These are phyloP conservation scores for Cyprinella venusta DNA, from an alignment of 2,797 vertebrate genomes.

Conservation along the genomic window DNA sequence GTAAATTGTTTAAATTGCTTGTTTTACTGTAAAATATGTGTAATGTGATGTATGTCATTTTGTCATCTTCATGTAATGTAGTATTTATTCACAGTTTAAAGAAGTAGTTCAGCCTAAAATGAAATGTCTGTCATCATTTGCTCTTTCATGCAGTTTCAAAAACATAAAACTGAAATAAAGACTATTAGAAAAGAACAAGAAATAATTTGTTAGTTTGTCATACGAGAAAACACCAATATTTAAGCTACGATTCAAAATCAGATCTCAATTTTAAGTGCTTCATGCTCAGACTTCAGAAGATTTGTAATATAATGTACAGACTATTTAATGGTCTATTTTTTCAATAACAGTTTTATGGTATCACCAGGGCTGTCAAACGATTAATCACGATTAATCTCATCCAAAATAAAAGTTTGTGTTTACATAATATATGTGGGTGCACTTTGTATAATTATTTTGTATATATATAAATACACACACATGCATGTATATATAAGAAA, in stretches of 20 bases:
- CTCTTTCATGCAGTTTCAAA: background rate
- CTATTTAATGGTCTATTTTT: background rate
- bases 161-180: too few species aligned
- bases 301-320: background rate
- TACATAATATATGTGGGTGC: too few species aligned
- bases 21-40: slow-evolving; percentile 8
- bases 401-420: too few species aligned
- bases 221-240: background rate
- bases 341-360: background rate
- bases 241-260: background rate
- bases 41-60: background rate
- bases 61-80: slow-evolving; percentile 2
- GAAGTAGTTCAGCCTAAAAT: background rate
- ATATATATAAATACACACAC: too few species aligned
- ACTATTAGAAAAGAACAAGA: too few species aligned
- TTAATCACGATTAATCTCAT: too few species aligned
- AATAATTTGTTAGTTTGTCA: background rate
- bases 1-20: slow-evolving; percentile 18
- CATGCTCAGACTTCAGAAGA: background rate
- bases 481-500: too few species aligned
- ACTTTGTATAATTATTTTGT: too few species aligned
- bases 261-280: too few species aligned
- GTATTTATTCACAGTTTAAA: slow-evolving; percentile 4
- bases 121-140: background rate
- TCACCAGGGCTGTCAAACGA: too few species aligned